Conservation (phyloP, 2,113 vertebrate genomes). For the Phylloscopus whistleri region DNA sequence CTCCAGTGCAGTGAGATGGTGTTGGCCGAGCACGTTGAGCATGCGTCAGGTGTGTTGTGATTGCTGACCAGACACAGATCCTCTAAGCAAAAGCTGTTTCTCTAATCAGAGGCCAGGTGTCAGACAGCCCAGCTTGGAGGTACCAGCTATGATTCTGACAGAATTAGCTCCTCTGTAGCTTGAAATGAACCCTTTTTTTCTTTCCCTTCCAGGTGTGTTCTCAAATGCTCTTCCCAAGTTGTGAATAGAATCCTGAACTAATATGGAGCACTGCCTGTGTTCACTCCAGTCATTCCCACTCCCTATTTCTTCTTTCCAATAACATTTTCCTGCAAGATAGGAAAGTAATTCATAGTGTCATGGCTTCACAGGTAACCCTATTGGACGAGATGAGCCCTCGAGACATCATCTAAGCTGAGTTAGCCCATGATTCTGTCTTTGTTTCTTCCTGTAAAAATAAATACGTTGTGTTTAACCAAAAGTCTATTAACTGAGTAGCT, state of each 20-base stretch:
- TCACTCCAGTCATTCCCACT: neutral
- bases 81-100: neutral
- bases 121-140: neutral
- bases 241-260: neutral
- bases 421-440: neutral
- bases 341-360: neutral
- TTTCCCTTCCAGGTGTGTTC: neutral
- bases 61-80: neutral
- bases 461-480: neutral
- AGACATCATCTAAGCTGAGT: neutral
- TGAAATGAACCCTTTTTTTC: neutral
- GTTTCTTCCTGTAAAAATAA: neutral
- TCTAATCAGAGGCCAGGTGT: neutral
- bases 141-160: neutral
- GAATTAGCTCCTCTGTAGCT: neutral
- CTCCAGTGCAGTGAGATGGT: neutral
- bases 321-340: neutral
- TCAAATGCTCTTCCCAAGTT: neutral
- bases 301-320: neutral
- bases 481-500: neutral
- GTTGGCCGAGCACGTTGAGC: neutral
- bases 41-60: rapidly evolving
- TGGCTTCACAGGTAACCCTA: neutral
- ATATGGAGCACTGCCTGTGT: neutral
- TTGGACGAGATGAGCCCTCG: neutral